Evolutionary conservation across 2,888 invertebrate genomes (phyloP), one percentile per base, ranked within the genome.

Genomic region (Drosophila mayaguana): DNA sequence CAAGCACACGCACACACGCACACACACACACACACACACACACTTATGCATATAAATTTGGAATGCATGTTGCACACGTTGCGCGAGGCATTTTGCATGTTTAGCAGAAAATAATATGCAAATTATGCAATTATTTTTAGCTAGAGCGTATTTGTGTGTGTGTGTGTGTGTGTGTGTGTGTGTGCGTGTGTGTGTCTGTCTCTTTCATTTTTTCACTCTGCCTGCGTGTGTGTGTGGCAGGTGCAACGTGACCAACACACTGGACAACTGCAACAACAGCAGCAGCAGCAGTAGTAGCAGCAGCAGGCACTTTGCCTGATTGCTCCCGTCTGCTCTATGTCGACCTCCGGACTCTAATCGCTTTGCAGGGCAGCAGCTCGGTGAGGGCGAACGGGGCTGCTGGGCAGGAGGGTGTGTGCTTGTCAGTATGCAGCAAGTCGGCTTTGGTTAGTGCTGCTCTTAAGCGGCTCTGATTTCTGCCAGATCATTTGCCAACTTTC

Each of bases 51-150:
- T 42, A 57, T 14, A 56, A 78, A 70, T 84, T 75, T 51, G 75
- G 82, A 86, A 83, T 88, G 88, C 88, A 83, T 87, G 87, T 76
- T 88, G 84, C 86, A 74, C 78, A 77, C 77, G 64, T 57, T 65
- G 77, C 89, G 84, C 82, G 88, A 72, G 63, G 79, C 81, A 87
- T 90, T 87, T 89, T 89, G 90, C 91, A 82, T 79, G 83, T 83
- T 88, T 82, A 83, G 87, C 90, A 84, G 77, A 89, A 89, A 89
- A 81, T 82, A 89, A 87, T 88, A 90, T 90, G 89, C 89, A 89
- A 89, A 89, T 89, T 90, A 90, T 90, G 91, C 90, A 90, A 89
- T 90, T 90, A 90, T 90, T 90, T 90, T 90, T 88, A 84, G 81
- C 80, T 69, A 59, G 45, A 71, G 63, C 53, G 60, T 57, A 43